Base-by-base conservation (phyloP, 2,113 vertebrate species). In the Peromyscus maniculatus region DNA sequence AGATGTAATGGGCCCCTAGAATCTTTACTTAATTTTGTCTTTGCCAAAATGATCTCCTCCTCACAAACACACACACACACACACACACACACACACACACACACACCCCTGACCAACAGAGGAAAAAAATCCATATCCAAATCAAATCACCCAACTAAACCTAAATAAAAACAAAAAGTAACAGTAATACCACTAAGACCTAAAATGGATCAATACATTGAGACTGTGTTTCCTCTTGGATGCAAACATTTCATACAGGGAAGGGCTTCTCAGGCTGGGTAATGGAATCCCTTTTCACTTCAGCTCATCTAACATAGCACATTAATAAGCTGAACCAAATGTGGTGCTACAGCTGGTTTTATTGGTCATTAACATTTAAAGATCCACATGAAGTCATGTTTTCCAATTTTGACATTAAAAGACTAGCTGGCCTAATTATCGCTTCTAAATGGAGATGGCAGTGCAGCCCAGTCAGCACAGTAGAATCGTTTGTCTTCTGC, bases 301-400 rank as follows among this genome's bases (percentile, higher is more conserved):
- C 96, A 94, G 91, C 55, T 97, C 96, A 75, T 96, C 83, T 96
- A 95, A 96, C 98, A 96, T 67, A 39, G 12, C 92, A 96, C 97
- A 98, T 97, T 98, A 98, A 97, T 93, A 97, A 96, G 97, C 79
- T 77, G 96, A 97, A 94, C 94, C 96, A 96, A 97, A 91, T 97
- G 94, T 95, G 96, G 92, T 95, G 89, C 89, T 97, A 80, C 96
- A 97, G 93, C 69, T 94, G 95, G 96, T 96, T 96, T 91, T 97
- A 95, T 97, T 98, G 96, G 93, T 97, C 97, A 97, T 93, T 97
- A 97, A 98, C 97, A 98, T 91, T 97, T 96, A 88, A 80, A 97
- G 97, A 97, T 86, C 97, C 96, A 97, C 10, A 55, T 97, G 96
- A 98, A 97, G 91, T 96, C 97, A 89, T 97, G 97, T 97, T 98